A percentile compares a stretch with the other conserved stretches of the same genome.
These are phyloP conservation scores for Apus apus DNA, from an alignment of 2,113 vertebrate species.

Conservation along the genomic window DNA sequence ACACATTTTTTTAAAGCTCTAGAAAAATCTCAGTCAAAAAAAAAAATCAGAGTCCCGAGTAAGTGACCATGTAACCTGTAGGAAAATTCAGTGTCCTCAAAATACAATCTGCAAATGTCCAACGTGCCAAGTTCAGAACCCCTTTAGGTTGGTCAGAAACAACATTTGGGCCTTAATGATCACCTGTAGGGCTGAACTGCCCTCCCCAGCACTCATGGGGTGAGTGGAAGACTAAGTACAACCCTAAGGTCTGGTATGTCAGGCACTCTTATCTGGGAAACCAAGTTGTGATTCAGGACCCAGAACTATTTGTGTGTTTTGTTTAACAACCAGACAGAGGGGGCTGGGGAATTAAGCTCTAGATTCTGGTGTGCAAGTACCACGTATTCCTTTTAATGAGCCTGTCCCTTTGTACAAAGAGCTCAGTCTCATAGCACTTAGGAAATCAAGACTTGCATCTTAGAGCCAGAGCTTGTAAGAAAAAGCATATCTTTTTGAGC, in stretches of 20 bases:
- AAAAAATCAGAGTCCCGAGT: background rate
- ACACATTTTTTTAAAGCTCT: background rate
- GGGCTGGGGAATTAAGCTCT: background rate
- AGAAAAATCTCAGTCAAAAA: background rate
- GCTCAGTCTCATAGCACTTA: background rate
- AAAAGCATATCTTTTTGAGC: background rate
- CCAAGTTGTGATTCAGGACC: background rate
- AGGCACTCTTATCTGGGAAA: background rate
- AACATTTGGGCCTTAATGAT: background rate
- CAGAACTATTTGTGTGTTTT: background rate
- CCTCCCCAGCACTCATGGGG: background rate
- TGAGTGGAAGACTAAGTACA: background rate
- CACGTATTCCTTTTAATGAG: background rate
- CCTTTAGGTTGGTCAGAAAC: background rate
- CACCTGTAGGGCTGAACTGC: background rate
- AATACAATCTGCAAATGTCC: background rate
- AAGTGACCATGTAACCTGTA: background rate
- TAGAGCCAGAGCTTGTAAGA: background rate
- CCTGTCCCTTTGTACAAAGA: background rate
- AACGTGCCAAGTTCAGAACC: background rate
- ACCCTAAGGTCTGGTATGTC: background rate
- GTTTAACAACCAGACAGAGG: background rate
- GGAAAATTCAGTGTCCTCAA: background rate
- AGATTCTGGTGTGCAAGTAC: background rate
- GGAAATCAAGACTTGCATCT: constrained; percentile 6